These are phyloP conservation scores for Pseudomyrmex sp. DNA, from an alignment of 1,140 invertebrate species.

Conservation along the genomic window DNA sequence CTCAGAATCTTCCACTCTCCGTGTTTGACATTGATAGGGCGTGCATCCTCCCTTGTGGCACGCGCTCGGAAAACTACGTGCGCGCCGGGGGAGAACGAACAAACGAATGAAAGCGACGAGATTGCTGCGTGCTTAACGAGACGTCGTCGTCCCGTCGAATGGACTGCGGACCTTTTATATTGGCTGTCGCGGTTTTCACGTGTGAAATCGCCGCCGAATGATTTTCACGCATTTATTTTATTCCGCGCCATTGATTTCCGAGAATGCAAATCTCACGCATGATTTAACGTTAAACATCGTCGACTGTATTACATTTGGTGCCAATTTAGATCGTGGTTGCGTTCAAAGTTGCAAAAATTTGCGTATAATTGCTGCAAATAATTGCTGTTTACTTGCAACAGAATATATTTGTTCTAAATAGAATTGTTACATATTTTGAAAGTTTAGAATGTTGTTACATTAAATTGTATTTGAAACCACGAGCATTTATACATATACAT, in stretches of 20 bases:
- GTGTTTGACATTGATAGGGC: slow-evolving; percentile 64
- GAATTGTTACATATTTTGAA: too few relatives aligned
- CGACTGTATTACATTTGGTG: too few relatives aligned
- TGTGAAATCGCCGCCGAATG: background rate
- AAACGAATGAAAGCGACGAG: background rate
- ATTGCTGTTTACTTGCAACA: background rate
- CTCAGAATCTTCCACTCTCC: slow-evolving; percentile 54
- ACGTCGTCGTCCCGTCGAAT: slow-evolving; percentile 57
- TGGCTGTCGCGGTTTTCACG: background rate
- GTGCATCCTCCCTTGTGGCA: background rate
- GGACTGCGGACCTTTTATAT: slow-evolving; percentile 24
- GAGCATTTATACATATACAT: too few relatives aligned
- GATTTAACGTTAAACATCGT: background rate
- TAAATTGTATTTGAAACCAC: too few relatives aligned
- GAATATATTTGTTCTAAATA: too few relatives aligned
- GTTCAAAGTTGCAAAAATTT: background rate
- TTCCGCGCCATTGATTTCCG: background rate
- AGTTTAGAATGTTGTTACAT: too few relatives aligned
- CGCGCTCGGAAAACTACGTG: slow-evolving; percentile 38
- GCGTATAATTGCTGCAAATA: too few relatives aligned
- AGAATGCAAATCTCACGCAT: background rate
- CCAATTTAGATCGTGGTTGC: background rate
- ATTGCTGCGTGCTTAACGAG: slow-evolving; percentile 52
- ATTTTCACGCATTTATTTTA: background rate
- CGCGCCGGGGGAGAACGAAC: background rate